A percentile compares a stretch with the other conserved stretches of the same genome.
Evolutionary conservation across 2,113 vertebrate genomes (phyloP).

Genomic region (Noctilio leporinus): DNA sequence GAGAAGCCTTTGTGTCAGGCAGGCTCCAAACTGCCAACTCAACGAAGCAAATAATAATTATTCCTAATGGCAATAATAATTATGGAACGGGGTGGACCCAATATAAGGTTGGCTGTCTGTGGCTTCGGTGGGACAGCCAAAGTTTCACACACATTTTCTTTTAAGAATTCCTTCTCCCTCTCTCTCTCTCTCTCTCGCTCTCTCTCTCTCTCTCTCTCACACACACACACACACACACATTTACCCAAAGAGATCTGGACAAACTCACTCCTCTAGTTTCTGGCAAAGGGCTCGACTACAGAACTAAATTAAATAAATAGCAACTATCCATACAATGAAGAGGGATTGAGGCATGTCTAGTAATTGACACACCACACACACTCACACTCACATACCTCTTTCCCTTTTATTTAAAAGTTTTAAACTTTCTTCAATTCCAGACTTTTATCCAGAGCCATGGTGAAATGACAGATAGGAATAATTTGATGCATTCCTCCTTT

Average conservation of each 20-base stretch:
- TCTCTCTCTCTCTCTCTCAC: background rate
- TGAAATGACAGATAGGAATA: background rate
- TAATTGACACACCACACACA: background rate
- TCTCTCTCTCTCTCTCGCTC: background rate
- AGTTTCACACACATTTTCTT: conserved; percentile 35
- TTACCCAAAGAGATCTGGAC: conserved; percentile 31
- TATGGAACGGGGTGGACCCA: conserved; percentile 34
- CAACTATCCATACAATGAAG: background rate
- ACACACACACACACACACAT: background rate
- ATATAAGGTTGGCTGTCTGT: conserved; percentile 35
- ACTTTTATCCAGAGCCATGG: background rate
- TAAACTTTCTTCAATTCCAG: background rate
- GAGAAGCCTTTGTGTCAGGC: conserved; percentile 52
- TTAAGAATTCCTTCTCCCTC: no score
- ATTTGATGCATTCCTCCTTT: background rate
- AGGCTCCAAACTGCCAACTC: conserved; percentile 59
- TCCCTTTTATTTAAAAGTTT: conserved; percentile 32
- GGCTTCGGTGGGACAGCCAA: conserved; percentile 33
- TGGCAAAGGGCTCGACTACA: background rate
- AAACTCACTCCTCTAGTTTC: conserved; percentile 40
- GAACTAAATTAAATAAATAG: conserved; percentile 50
- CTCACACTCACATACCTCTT: background rate
- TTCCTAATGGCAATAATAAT: conserved; percentile 70
- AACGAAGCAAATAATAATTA: conserved; percentile 68
- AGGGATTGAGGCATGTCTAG: background rate